Evolutionary conservation across 2,113 vertebrate genomes (phyloP).

Genomic region (Aleadryas rufinucha): DNA sequence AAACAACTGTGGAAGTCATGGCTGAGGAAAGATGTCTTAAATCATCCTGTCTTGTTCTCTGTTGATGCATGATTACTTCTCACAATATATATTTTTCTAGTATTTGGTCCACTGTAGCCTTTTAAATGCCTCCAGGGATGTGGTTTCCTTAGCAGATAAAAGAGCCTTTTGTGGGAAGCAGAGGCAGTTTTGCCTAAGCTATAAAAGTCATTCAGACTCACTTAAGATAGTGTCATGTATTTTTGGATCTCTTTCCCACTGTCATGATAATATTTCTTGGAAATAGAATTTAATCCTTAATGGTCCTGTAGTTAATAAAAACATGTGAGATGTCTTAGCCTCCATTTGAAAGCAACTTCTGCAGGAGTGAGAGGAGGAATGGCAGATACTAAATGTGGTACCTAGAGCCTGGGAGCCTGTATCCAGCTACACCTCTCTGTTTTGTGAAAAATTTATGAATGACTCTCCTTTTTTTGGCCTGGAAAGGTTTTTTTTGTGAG

Average conservation of each 20-base stretch:
- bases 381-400: neutral
- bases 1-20: neutral
- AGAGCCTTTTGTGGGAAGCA: neutral
- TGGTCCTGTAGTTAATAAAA: neutral
- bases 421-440: neutral
- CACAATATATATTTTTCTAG: neutral
- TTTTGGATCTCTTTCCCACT: neutral
- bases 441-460: neutral
- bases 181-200: neutral
- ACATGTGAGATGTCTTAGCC: neutral
- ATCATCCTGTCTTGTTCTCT: neutral
- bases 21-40: neutral
- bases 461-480: neutral
- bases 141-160: constrained; percentile 13
- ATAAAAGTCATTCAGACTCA: neutral
- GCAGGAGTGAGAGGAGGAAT: neutral
- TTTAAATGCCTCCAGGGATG: neutral
- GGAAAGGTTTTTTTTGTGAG: neutral
- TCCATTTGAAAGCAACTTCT: neutral
- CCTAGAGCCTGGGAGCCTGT: neutral
- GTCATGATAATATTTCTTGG: neutral
- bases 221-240: neutral
- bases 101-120: neutral
- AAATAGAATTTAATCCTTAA: neutral
- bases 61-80: neutral